phyloP scores from a whole-genome alignment of 2,113 vertebrate genomes.

The Nibea coibor region DNA sequence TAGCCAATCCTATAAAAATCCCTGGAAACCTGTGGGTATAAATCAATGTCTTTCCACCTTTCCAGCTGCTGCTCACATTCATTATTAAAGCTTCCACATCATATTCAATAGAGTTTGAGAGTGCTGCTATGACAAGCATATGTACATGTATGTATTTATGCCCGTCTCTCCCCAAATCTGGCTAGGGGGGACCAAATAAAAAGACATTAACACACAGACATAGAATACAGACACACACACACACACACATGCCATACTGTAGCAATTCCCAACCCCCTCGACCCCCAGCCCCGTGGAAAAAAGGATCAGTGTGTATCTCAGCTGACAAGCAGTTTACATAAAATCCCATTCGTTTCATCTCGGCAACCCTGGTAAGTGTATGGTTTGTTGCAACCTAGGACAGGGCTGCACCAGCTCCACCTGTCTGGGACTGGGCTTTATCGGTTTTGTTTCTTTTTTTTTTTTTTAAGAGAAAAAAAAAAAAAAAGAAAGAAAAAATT shows the following conservation, averaged over 20 bases:
- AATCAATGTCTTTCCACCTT: slow-evolving; percentile 83
- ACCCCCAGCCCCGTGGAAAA: slow-evolving; percentile 65
- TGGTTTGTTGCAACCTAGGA: slow-evolving; percentile 67
- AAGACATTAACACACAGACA: slow-evolving; percentile 45
- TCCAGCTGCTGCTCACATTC: slow-evolving; percentile 82
- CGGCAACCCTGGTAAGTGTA: slow-evolving; percentile 68
- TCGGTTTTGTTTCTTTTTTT: not conserved
- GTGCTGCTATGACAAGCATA: slow-evolving; percentile 60
- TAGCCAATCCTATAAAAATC: slow-evolving; percentile 87
- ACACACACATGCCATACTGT: slow-evolving; percentile 25
- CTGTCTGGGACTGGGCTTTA: slow-evolving; percentile 61
- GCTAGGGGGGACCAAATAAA: slow-evolving; percentile 57
- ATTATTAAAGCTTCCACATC: slow-evolving; percentile 82
- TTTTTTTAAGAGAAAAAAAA: not conserved
- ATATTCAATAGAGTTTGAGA: slow-evolving; percentile 66
- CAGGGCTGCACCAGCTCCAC: slow-evolving; percentile 61
- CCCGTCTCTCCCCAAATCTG: slow-evolving; percentile 44
- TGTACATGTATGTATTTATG: slow-evolving; percentile 48
- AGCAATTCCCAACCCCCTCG: slow-evolving; percentile 32
- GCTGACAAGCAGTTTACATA: slow-evolving; percentile 83
- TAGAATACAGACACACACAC: slow-evolving; percentile 37
- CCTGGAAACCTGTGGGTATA: slow-evolving; percentile 82
- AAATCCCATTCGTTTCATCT: slow-evolving; percentile 83
- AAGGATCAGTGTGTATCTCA: slow-evolving; percentile 80
- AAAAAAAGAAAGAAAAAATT: slow-evolving; percentile 9